These are phyloP conservation scores for Octopus sinensis DNA, from an alignment of 1,140 invertebrate species.

Conservation along the genomic window DNA sequence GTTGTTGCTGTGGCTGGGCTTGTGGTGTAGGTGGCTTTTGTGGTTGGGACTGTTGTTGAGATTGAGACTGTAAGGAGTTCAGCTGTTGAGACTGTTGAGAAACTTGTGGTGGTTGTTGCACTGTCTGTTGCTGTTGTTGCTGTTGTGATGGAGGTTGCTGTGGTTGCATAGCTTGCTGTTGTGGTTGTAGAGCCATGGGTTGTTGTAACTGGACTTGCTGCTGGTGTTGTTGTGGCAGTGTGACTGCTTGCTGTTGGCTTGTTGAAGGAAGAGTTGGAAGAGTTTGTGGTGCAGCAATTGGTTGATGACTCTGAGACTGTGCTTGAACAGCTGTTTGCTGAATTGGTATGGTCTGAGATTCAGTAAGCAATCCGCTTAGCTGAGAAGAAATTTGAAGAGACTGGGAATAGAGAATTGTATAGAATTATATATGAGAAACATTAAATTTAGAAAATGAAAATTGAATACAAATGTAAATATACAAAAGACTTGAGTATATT, in stretches of 20 bases:
- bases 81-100: neutral
- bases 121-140: conserved; percentile 33
- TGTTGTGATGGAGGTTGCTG: conserved; percentile 31
- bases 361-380: conserved; percentile 1
- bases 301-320: neutral
- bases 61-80: neutral
- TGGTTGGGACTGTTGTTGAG: neutral
- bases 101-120: conserved; percentile 37
- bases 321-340: neutral
- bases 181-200: conserved; percentile 26
- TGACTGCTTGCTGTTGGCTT: conserved; percentile 26
- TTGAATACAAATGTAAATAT: too few relatives aligned
- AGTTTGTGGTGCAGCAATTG: conserved; percentile 4
- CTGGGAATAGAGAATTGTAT: neutral
- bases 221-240: conserved; percentile 40
- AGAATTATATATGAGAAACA: too few relatives aligned
- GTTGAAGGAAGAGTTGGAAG: conserved; percentile 19
- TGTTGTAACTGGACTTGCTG: conserved; percentile 27
- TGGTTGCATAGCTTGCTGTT: conserved; percentile 20
- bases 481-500: too few relatives aligned
- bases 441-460: too few relatives aligned
- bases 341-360: neutral
- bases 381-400: neutral
- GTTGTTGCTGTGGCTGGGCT: conserved; percentile 25
- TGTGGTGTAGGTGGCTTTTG: neutral